A percentile compares a stretch with the other conserved stretches of the same genome.
Conservation (phyloP, 2,797 vertebrate genomes). For the Ficedula albicollis region DNA sequence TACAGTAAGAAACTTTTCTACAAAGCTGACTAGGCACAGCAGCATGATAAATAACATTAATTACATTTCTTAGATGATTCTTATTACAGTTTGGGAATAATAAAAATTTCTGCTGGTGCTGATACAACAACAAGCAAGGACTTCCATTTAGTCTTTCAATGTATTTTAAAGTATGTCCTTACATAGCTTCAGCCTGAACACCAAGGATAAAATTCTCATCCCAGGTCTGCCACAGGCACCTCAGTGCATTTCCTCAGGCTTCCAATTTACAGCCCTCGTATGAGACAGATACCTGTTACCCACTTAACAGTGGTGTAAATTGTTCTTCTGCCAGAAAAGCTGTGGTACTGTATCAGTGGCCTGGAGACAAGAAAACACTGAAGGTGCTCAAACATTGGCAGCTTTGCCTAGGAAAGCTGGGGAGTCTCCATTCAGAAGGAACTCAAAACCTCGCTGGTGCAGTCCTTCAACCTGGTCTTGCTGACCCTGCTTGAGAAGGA, state of each 20-base stretch:
- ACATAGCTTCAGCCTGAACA: neutral
- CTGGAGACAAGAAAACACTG: neutral
- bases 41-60: constrained; percentile 13
- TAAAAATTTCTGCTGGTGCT: neutral
- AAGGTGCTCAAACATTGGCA: neutral
- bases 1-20: neutral
- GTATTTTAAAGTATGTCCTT: neutral
- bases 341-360: neutral
- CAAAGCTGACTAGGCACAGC: neutral
- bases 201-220: neutral
- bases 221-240: neutral
- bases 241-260: neutral
- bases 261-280: neutral
- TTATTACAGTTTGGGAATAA: neutral
- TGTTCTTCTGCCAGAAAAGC: neutral
- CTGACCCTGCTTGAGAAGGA: neutral
- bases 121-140: neutral
- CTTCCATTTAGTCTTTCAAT: neutral
- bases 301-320: neutral
- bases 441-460: neutral
- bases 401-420: neutral
- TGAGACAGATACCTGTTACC: neutral
- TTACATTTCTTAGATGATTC: neutral
- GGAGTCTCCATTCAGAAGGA: neutral
- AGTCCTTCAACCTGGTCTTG: neutral